Evolutionary conservation across 1,140 invertebrate genomes (phyloP), one percentile per base, ranked within the genome.

Genomic region (Bombyx mandarina): DNA sequence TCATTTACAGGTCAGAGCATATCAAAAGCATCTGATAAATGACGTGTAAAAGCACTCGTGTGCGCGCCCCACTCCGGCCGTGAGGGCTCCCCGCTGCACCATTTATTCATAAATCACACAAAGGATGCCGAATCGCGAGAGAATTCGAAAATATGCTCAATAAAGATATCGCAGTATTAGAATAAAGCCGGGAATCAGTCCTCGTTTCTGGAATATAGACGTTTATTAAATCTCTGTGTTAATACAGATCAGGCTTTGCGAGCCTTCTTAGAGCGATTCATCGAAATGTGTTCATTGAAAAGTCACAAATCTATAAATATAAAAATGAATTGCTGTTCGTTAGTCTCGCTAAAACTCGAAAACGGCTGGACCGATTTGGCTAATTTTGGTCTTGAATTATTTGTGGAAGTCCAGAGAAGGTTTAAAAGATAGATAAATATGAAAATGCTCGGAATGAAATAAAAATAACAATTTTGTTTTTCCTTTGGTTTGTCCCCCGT

Each of bases 11-110:
- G 12, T 54, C 52, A 44, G 10, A 10, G 52, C 9, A 35, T 18
- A 54, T 54, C 52, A 54, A 54, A 54, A 54, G 52, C 42, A 42
- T 1, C n/a, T 54, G 52, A 49, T 54, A 54, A 54, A 54, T 54
- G 52, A 54, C n/a, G 52, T 44, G 52, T 54, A 49, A 49, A 8
- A 22, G 48, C 7, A 22, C 48, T 18, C 48, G 7, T 22, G 48
- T 49, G 12, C 22, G 6, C 48, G 22, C 9, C 7, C 7, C 48
- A 49, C 9, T 49, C n/a, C 22, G 4, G 48, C 9, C 22, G n/a
- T 7, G 7, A n/a, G n/a, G 3, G 7, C 7, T 49, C 12, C n/a
- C n/a, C 7, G 48, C 9, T 22, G 12, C n/a, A 9, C 48, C 48
- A 12, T 47, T 18, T 49, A 18, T 18, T 49, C 48, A 22, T 7